Conservation (phyloP, 2,888 invertebrate species). For the Drosophila fungiperda region DNA sequence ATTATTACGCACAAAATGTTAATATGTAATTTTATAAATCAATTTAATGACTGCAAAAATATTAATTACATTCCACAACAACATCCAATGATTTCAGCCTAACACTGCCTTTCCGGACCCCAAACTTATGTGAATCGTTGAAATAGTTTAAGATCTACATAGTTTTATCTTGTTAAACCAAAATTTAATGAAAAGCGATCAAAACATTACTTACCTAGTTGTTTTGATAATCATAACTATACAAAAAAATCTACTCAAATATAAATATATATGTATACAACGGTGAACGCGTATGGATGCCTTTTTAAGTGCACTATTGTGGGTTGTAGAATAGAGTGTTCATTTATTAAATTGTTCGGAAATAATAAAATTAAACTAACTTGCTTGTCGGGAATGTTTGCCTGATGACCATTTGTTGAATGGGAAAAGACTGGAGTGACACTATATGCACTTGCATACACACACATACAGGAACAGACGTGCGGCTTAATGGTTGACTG, state of each 20-base stretch:
- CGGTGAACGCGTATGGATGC: not conserved
- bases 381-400: conserved; percentile 52
- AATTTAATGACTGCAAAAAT: conserved; percentile 16
- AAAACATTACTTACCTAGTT: not conserved
- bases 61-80: conserved; percentile 4
- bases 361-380: conserved; percentile 79
- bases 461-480: conserved; percentile 31
- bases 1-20: conserved; percentile 14
- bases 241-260: no score
- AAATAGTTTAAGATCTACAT: not conserved
- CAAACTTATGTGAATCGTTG: not conserved
- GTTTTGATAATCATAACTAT: not conserved
- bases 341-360: conserved; percentile 74
- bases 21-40: not conserved
- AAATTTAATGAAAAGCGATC: not conserved
- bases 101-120: not conserved
- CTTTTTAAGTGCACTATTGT: not conserved
- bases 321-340: conserved; percentile 25
- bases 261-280: not conserved
- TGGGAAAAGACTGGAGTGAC: conserved; percentile 80
- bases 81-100: not conserved
- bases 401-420: conserved; percentile 76
- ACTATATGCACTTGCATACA: conserved; percentile 43
- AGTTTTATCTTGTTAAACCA: not conserved
- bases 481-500: conserved; percentile 71